Evolutionary conservation across 2,113 vertebrate genomes (phyloP).

Genomic region (Semnornis frantzii): DNA sequence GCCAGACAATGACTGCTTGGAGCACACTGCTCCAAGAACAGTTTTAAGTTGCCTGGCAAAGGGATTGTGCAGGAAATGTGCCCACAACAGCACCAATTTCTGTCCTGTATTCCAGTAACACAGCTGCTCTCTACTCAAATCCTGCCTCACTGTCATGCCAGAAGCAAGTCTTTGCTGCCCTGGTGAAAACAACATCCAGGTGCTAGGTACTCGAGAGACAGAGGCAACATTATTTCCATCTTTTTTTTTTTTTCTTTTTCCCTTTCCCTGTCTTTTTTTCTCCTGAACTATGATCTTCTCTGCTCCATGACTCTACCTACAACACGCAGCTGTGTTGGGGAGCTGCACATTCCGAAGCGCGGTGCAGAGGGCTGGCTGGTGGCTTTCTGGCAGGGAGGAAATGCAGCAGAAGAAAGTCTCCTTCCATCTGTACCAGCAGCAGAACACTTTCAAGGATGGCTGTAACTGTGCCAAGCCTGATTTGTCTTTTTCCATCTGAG

Average conservation of each 20-base stretch:
- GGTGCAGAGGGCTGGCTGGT: not conserved
- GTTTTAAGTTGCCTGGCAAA: not conserved
- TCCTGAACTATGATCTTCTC: not conserved
- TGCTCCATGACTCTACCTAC: not conserved
- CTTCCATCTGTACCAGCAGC: not conserved
- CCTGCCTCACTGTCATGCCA: not conserved
- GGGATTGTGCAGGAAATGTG: not conserved
- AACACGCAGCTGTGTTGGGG: not conserved
- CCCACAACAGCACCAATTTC: not conserved
- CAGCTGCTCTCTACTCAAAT: not conserved
- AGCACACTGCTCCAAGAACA: not conserved
- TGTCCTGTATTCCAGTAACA: not conserved
- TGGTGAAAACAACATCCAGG: not conserved
- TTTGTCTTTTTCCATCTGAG: not conserved
- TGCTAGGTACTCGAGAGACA: not conserved
- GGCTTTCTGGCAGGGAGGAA: not conserved
- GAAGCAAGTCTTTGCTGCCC: not conserved
- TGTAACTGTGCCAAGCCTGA: not conserved
- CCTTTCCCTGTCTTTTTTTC: not conserved
- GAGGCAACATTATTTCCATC: not conserved
- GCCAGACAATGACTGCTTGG: not conserved
- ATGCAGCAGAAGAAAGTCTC: not conserved
- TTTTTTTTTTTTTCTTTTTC: not conserved
- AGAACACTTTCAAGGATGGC: not conserved
- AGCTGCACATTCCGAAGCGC: not conserved